Evolutionary conservation across 1,140 invertebrate species (phyloP).

Genomic region (Camponotus pennsylvanicus): DNA sequence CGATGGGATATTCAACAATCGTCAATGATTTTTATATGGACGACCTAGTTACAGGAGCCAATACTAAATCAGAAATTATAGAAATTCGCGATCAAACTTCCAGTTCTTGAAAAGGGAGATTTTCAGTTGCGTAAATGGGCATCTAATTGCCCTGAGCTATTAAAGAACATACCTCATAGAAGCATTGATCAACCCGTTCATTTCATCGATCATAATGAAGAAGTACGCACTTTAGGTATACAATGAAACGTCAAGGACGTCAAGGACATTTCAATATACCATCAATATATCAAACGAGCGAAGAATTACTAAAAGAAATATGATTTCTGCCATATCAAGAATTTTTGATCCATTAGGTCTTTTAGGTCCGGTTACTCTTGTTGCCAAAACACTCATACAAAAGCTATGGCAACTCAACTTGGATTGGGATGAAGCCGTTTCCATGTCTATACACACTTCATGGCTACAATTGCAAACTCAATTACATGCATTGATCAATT

Average conservation of each 20-base stretch:
- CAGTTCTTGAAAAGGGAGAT: background rate
- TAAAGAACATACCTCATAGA: background rate
- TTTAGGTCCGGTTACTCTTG: background rate
- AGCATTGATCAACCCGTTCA: background rate
- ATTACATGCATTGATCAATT: background rate
- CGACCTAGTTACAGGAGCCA: background rate
- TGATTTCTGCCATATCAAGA: background rate
- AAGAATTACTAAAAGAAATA: background rate
- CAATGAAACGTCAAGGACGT: background rate
- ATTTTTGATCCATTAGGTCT: background rate
- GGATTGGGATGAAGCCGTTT: background rate
- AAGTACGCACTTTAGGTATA: background rate
- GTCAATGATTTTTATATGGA: background rate
- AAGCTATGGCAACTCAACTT: background rate
- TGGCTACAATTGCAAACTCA: background rate
- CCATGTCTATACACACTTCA: background rate
- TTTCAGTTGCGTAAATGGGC: background rate
- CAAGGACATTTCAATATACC: background rate
- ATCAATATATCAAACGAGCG: background rate
- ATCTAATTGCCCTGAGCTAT: rapidly evolving
- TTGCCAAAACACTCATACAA: background rate
- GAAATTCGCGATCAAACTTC: background rate
- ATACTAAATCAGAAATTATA: background rate
- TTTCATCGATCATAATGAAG: no score
- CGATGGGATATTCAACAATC: background rate